Percentiles rank a stretch among this genome's conserved stretches.
phyloP scores from a whole-genome alignment of 2,797 vertebrate genomes.

The Paratrypauchen microcephalus region DNA sequence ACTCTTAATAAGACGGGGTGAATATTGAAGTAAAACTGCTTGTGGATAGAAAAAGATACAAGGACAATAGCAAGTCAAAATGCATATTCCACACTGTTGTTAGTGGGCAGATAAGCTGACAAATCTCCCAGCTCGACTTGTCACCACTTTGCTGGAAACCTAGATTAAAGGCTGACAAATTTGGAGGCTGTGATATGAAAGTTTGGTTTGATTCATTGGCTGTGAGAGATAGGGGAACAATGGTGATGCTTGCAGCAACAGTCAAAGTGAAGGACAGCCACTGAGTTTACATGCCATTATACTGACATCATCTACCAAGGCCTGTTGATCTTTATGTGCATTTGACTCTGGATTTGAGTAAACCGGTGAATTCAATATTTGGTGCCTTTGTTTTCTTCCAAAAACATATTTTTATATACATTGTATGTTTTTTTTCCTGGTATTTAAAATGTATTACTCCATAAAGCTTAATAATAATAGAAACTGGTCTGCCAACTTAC shows the following conservation, averaged over 20 bases:
- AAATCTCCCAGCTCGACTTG: slow-evolving; percentile 52
- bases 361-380: too few relatives aligned
- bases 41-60: slow-evolving; percentile 21
- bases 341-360: too few relatives aligned
- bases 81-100: slow-evolving; percentile 56
- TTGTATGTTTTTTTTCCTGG: too few relatives aligned
- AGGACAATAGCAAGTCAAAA: slow-evolving; percentile 43
- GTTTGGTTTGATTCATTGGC: slow-evolving; percentile 32
- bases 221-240: slow-evolving; percentile 33
- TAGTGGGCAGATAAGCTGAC: slow-evolving; percentile 63
- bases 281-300: slow-evolving; percentile 11
- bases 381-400: too few relatives aligned
- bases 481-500: not conserved
- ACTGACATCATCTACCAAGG: slow-evolving; percentile 1
- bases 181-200: slow-evolving; percentile 29
- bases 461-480: not conserved
- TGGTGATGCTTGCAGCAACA: slow-evolving; percentile 16
- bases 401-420: too few relatives aligned
- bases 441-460: not conserved
- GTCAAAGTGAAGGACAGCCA: slow-evolving; percentile 11
- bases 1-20: slow-evolving; percentile 31
- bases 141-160: slow-evolving; percentile 47
- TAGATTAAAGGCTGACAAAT: slow-evolving; percentile 57
- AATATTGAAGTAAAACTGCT: slow-evolving; percentile 41
- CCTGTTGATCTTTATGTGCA: not conserved